Percentiles rank a stretch among this genome's conserved stretches.
phyloP scores from a whole-genome alignment of 2,113 vertebrate genomes.

The Dolichotis patagonum region DNA sequence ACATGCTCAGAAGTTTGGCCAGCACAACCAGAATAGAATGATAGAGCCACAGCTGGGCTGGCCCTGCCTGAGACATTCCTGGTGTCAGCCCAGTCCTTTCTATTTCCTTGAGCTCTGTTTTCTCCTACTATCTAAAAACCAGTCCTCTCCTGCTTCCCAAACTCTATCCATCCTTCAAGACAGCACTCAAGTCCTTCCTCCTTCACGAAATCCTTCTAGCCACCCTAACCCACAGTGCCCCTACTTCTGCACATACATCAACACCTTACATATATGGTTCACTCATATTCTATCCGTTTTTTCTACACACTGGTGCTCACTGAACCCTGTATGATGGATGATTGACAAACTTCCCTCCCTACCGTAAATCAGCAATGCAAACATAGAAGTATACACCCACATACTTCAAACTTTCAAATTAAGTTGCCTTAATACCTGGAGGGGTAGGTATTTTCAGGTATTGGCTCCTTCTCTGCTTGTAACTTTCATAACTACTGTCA shows the following conservation, averaged over 20 bases:
- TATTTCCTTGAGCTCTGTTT: not conserved
- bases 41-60: not conserved
- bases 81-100: not conserved
- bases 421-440: not conserved
- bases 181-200: slow-evolving; percentile 10
- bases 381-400: not conserved
- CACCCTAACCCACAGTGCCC: not conserved
- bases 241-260: not conserved
- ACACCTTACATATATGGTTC: not conserved
- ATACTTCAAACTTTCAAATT: slow-evolving; percentile 27
- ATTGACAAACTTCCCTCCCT: not conserved
- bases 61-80: not conserved
- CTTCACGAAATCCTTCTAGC: not conserved
- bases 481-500: slow-evolving; percentile 39
- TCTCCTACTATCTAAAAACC: not conserved
- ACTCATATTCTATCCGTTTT: not conserved
- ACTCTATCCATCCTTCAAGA: slow-evolving; percentile 8
- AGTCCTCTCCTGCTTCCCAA: not conserved
- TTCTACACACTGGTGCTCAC: not conserved
- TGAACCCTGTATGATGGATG: not conserved
- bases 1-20: not conserved
- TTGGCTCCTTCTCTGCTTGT: not conserved
- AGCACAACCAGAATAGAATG: not conserved
- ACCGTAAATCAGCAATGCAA: slow-evolving; percentile 7
- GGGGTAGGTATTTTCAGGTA: slow-evolving; percentile 22